Base-by-base conservation (phyloP, 2,797 vertebrate species). In the Microchirus variegatus region DNA sequence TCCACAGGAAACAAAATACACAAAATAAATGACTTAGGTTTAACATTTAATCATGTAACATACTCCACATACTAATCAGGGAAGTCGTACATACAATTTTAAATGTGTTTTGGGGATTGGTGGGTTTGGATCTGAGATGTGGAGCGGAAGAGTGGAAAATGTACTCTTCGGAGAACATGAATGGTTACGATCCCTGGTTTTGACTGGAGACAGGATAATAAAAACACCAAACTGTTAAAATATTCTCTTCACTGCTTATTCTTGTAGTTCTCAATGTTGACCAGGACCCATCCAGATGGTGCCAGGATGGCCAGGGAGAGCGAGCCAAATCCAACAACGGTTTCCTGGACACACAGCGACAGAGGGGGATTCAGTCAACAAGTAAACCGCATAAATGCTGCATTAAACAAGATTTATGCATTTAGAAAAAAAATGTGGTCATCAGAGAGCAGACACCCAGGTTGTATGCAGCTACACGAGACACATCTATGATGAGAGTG, bases 261-360 rank as follows among this genome's bases (percentile, higher is more conserved):
- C 85, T 92, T 95, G 85, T 96, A 96, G 60, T 12, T 85, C 59
- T 95, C 94, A 63, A 96, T 58, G 74, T 95, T 89, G 14, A 88
- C 50, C 77, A 96, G 77, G 78, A 96, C 26, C 93, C 93, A 96
- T 12, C 92, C 94, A 0, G 93, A 58, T 0, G 94, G 95, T 63
- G 81, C 85, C 63, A 96, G 72, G 68, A 94, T 82, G 10, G 79
- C 55, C 42, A 91, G 0, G 8, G 80, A 5, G 55, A 94, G 92
- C 31, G 86, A 0, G 0, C 50, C 22, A 9, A 95, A 0, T 10
- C 67, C 92, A 7, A 87, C 1, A 1, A 0, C 2, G 0, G 59
- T 77, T 69, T 90, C 85, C 88, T 90, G 18, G 9, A 59, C 5
- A 58, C 16, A 52, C 16, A 38, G 11, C 41, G 4, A 46, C 2